Percentiles rank a stretch among this genome's conserved stretches.
phyloP scores from a whole-genome alignment of 23 tunicate species.

The Diplosoma virens region DNA sequence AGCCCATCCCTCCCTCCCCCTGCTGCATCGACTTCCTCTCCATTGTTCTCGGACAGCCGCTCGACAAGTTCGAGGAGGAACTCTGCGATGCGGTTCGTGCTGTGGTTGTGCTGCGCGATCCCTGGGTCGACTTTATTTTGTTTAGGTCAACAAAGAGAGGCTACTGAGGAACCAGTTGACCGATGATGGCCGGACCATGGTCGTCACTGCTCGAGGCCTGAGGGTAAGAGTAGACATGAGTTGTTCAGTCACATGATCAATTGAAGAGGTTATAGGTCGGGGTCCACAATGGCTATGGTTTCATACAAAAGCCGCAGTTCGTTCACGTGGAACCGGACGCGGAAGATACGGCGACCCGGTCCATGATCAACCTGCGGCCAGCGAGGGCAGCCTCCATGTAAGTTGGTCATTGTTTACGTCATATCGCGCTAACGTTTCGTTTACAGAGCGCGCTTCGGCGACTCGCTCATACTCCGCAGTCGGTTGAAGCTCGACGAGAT shows the following conservation, averaged over 20 bases:
- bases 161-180: slow-evolving; percentile 26
- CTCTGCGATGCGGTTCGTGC: slow-evolving; percentile 30
- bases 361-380: too few relatives aligned
- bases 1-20: slow-evolving; percentile 21
- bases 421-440: background rate
- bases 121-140: background rate
- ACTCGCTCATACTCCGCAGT: slow-evolving; percentile 59
- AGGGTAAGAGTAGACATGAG: slow-evolving; percentile 38
- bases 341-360: too few relatives aligned
- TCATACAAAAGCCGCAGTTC: slow-evolving; percentile 79
- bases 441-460: slow-evolving; percentile 11
- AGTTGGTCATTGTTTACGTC: background rate
- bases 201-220: slow-evolving; percentile 60
- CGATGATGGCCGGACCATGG: slow-evolving; percentile 61
- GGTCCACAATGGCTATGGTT: slow-evolving; percentile 90
- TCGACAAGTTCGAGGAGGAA: slow-evolving; percentile 71
- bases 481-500: slow-evolving; percentile 77
- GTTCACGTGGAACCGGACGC: slow-evolving; percentile 84
- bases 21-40: slow-evolving; percentile 60
- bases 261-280: slow-evolving; percentile 56
- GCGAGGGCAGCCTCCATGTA: background rate
- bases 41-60: slow-evolving; percentile 44
- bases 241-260: background rate
- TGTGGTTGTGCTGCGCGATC: too few relatives aligned
- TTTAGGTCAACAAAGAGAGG: slow-evolving; percentile 54